phyloP scores from a whole-genome alignment of 2,797 vertebrate genomes.

The Brotula barbata region DNA sequence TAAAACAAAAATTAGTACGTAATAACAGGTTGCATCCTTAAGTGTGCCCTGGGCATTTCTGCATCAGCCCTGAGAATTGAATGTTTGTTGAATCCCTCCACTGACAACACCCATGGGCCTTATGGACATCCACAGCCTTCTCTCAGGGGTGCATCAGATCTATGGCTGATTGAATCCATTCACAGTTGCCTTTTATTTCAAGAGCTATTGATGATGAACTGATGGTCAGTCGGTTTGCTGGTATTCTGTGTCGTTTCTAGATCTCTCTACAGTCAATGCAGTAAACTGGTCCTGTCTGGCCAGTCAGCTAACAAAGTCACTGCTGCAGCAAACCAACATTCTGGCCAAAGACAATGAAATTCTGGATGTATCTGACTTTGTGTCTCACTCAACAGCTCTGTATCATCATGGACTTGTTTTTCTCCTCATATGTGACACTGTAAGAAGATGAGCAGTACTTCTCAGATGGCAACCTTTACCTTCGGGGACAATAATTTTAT shows the following conservation, averaged over 20 bases:
- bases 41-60: constrained; percentile 28
- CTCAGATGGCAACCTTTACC: constrained; percentile 10
- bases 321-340: constrained; percentile 43
- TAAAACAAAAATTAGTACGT: constrained; percentile 30
- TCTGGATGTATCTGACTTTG: constrained; percentile 28
- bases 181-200: constrained; percentile 46
- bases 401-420: constrained; percentile 3
- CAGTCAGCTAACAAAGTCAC: neutral
- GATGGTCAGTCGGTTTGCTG: constrained; percentile 6
- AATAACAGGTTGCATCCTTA: constrained; percentile 27
- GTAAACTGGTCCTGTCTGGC: constrained; percentile 6
- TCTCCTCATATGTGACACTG: neutral
- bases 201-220: constrained; percentile 34
- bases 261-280: constrained; percentile 34
- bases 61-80: constrained; percentile 49
- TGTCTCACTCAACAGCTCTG: constrained; percentile 7
- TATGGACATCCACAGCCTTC: constrained; percentile 19
- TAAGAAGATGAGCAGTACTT: constrained; percentile 4
- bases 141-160: constrained; percentile 30
- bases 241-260: too few relatives aligned
- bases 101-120: constrained; percentile 12
- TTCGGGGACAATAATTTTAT: neutral
- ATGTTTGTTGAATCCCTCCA: constrained; percentile 6
- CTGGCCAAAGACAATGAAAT: constrained; percentile 14
- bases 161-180: constrained; percentile 54